phyloP scores from a whole-genome alignment of 2,888 invertebrate genomes.

The Drosophila antonietae region DNA sequence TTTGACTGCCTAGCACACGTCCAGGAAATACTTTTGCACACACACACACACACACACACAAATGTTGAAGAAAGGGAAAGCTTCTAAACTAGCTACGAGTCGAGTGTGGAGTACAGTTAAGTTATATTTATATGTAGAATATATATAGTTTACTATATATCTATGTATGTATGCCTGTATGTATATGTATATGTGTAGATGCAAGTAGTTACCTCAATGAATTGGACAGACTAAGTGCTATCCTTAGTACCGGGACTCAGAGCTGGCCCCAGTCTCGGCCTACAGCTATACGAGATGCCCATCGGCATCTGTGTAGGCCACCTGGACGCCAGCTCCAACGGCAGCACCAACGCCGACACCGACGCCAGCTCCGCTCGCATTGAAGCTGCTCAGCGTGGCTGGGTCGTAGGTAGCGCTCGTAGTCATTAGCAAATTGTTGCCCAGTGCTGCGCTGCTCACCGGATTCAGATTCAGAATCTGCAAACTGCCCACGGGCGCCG shows the following conservation, averaged over 20 bases:
- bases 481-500: slow-evolving; percentile 82
- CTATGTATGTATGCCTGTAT: slow-evolving; percentile 18
- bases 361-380: slow-evolving; percentile 47
- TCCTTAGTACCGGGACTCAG: slow-evolving; percentile 73
- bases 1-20: slow-evolving; percentile 17
- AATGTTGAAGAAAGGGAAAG: slow-evolving; percentile 43
- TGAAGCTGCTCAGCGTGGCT: slow-evolving; percentile 83
- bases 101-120: slow-evolving; percentile 42
- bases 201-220: slow-evolving; percentile 37
- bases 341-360: background rate
- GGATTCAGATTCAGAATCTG: slow-evolving; percentile 87
- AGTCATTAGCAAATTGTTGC: slow-evolving; percentile 83
- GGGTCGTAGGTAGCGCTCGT: slow-evolving; percentile 82
- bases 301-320: slow-evolving; percentile 85
- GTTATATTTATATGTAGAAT: slow-evolving; percentile 24
- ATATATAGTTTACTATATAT: background rate
- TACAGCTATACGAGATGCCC: slow-evolving; percentile 85
- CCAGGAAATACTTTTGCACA: slow-evolving; percentile 13
- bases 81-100: slow-evolving; percentile 65
- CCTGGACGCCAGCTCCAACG: slow-evolving; percentile 60
- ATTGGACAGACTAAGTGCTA: background rate
- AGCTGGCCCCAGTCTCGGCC: slow-evolving; percentile 73
- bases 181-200: slow-evolving; percentile 30
- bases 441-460: slow-evolving; percentile 84
- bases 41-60: slow-evolving; percentile 17